phyloP scores from a whole-genome alignment of 2,797 vertebrate species.

The Ctenopoma multispine region DNA sequence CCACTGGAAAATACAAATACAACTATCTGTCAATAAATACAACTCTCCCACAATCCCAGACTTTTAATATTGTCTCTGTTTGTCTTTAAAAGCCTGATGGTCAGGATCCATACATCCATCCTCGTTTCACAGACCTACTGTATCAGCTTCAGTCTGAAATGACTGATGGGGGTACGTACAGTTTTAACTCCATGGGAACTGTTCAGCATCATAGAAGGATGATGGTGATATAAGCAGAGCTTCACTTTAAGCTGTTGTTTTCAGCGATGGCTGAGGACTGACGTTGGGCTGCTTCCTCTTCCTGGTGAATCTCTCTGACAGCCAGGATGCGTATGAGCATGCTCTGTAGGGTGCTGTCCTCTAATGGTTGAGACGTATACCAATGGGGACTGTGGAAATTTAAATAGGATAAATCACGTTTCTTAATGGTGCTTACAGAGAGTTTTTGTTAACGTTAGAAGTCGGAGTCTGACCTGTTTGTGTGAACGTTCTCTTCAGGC shows the following conservation, averaged over 20 bases:
- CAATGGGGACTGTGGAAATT: slow-evolving; percentile 91
- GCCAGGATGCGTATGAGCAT: slow-evolving; percentile 95
- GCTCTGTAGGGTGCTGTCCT: slow-evolving; percentile 90
- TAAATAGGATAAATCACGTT: no score
- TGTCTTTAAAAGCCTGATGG: background rate
- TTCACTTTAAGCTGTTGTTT: slow-evolving; percentile 58
- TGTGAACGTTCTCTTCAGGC: slow-evolving; percentile 85
- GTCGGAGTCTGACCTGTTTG: slow-evolving; percentile 65
- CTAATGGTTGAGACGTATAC: slow-evolving; percentile 92
- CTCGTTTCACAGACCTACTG: background rate
- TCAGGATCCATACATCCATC: background rate
- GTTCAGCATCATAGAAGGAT: background rate
- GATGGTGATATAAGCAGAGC: background rate
- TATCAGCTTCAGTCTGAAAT: background rate
- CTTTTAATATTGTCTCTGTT: background rate
- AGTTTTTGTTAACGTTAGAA: no score
- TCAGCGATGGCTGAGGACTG: slow-evolving; percentile 31
- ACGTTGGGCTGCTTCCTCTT: slow-evolving; percentile 51
- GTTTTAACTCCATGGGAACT: background rate
- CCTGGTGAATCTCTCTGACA: slow-evolving; percentile 92
- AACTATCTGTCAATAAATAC: slow-evolving; percentile 17
- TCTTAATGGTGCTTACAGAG: no score
- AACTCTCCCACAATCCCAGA: slow-evolving; percentile 1
- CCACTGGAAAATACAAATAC: slow-evolving; percentile 19
- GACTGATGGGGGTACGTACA: slow-evolving; percentile 9